A percentile compares a stretch with the other conserved stretches of the same genome.
These are phyloP conservation scores for Cossypha dichroa DNA, from an alignment of 2,797 vertebrate species.

Conservation along the genomic window DNA sequence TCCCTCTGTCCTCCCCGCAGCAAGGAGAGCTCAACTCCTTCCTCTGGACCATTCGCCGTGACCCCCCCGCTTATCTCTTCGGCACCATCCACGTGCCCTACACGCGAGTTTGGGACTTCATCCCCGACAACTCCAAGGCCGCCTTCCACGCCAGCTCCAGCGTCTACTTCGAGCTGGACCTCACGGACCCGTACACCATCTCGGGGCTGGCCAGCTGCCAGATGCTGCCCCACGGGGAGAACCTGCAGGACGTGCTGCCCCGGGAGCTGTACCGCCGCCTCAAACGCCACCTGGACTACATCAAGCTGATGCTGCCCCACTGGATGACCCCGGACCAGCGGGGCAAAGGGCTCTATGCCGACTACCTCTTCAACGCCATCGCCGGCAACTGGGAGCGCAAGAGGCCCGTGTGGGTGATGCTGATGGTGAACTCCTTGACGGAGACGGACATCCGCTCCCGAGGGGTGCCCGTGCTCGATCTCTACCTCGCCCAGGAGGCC, in stretches of 20 bases:
- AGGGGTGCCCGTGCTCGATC: slow-evolving; percentile 85
- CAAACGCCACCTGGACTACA: slow-evolving; percentile 88
- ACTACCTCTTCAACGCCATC: slow-evolving; percentile 89
- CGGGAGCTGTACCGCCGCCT: slow-evolving; percentile 85
- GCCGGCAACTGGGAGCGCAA: slow-evolving; percentile 90
- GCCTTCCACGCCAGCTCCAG: slow-evolving; percentile 84
- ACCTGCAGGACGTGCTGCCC: slow-evolving; percentile 85
- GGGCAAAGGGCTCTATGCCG: slow-evolving; percentile 85
- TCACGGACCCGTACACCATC: slow-evolving; percentile 87
- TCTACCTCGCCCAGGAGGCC: slow-evolving; percentile 86
- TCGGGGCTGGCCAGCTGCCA: slow-evolving; percentile 87
- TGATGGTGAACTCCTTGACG: slow-evolving; percentile 89
- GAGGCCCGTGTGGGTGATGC: slow-evolving; percentile 89
- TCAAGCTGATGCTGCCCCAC: slow-evolving; percentile 87
- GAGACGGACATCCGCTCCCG: slow-evolving; percentile 85
- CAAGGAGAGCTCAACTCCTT: slow-evolving; percentile 88
- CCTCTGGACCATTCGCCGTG: slow-evolving; percentile 84
- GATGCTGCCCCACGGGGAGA: slow-evolving; percentile 86
- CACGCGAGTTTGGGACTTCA: slow-evolving; percentile 88
- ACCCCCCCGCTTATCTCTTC: slow-evolving; percentile 86
- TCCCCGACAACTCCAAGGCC: slow-evolving; percentile 85
- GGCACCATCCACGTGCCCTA: slow-evolving; percentile 90
- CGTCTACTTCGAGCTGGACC: slow-evolving; percentile 87
- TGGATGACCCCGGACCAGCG: slow-evolving; percentile 88
- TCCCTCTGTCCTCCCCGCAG: slow-evolving; percentile 38